Evolutionary conservation across 2,888 invertebrate genomes (phyloP), one percentile per base, ranked within the genome.

Genomic region (Allophyes oxyacanthae): DNA sequence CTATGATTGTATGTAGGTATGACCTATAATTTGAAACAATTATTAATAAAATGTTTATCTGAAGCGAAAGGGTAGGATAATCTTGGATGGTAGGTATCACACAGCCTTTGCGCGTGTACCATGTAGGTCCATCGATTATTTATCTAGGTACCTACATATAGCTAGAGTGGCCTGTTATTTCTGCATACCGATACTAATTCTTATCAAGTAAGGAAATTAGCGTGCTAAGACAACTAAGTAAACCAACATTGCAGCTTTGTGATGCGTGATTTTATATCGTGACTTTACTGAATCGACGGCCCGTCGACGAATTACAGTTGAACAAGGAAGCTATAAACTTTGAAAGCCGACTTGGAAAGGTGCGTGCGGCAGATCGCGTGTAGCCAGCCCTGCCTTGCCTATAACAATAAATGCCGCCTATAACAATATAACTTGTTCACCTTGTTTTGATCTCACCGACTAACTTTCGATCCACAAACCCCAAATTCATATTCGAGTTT

Each of bases 361-460:
- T 75, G 71, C 73, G 72, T 75, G 73, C 37, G 62, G 60, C 54
- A 51, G 52, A 72, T 75, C 66, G 75, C 75, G 75, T 75, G 75
- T 60, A 26, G 56, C 46, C 58, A 26, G 56, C 46, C 58, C 46
- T 43, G 50, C 67, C 55, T 67, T 74, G 48, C 41, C 57, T 42
- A 62, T 67, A 74, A 72, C 70, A 62, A 62, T 75, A 67, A n/a
- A n/a, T n/a, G n/a, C n/a, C n/a, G 48, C 41, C 57, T 42, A 62
- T 67, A 74, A 72, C 70, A 62, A 62, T 75, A 67, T 65, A 75
- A 69, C 69, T 64, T 66, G 65, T 62, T 69, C 64, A 65, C 64
- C 61, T 64, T 63, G 56, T 55, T 57, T 64, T 50, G 64, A 54
- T 64, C 64, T 54, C 14, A 20, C 48, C 14, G 11, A 46, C 44